phyloP scores from a whole-genome alignment of 35 echinoderm and acorn worm species.

The Apostichopus japonicus region DNA sequence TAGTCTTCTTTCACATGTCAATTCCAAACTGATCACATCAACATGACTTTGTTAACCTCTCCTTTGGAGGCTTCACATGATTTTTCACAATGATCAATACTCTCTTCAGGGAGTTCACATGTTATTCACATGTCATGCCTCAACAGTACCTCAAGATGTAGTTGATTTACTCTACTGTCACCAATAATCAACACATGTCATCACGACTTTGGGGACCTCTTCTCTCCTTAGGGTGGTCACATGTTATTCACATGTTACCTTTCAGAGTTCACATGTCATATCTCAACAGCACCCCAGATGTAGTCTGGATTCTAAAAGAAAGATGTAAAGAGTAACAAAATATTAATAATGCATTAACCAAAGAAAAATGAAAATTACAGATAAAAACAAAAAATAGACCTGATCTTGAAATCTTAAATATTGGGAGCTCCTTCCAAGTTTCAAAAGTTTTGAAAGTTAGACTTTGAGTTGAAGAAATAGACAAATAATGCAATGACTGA shows the following conservation, averaged over 20 bases:
- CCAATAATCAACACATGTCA: too few species aligned
- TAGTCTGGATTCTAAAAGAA: constrained; percentile 1
- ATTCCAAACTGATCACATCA: too few species aligned
- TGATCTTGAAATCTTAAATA: neutral
- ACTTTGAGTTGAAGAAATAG: too few species aligned
- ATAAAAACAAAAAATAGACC: too few species aligned
- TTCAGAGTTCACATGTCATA: constrained; percentile 13
- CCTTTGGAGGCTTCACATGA: too few species aligned
- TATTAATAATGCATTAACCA: too few species aligned
- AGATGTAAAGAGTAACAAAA: neutral
- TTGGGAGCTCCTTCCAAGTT: neutral
- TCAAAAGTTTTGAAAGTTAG: neutral
- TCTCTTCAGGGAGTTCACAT: neutral
- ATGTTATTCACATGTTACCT: neutral
- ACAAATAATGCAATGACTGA: too few species aligned
- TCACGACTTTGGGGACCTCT: too few species aligned
- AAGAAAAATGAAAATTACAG: neutral
- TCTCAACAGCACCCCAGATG: constrained; percentile 13
- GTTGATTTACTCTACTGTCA: neutral
- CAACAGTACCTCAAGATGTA: constrained; percentile 7
- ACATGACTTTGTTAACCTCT: too few species aligned
- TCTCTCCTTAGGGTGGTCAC: neutral
- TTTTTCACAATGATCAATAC: too few species aligned
- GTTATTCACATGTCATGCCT: constrained; percentile 6
- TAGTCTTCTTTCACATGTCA: too few species aligned